phyloP scores from a whole-genome alignment of 2,888 invertebrate species.

The Agrochola circellaris region DNA sequence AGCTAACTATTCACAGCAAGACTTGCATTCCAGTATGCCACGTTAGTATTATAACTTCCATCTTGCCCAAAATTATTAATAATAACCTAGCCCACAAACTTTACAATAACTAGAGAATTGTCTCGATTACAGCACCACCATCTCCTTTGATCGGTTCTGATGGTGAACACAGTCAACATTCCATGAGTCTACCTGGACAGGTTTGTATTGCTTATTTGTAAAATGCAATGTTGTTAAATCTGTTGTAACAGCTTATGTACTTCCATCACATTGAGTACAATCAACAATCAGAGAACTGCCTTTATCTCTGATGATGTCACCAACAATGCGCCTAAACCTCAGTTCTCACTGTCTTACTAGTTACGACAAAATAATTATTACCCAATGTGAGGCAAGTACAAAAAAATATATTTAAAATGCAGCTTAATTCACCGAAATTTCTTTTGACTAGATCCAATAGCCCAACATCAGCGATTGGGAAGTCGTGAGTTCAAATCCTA shows the following conservation, averaged over 20 bases:
- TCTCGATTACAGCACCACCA: slow-evolving; percentile 93
- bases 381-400: slow-evolving; percentile 39
- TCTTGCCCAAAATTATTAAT: background rate
- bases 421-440: slow-evolving; percentile 47
- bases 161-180: slow-evolving; percentile 90
- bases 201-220: slow-evolving; percentile 67
- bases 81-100: background rate
- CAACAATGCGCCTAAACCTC: background rate
- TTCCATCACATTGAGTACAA: slow-evolving; percentile 20
- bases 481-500: slow-evolving; percentile 56
- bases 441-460: slow-evolving; percentile 58
- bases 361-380: background rate
- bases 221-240: background rate
- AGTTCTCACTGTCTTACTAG: background rate
- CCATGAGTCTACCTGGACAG: slow-evolving; percentile 88
- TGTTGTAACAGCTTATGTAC: slow-evolving; percentile 22
- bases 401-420: slow-evolving; percentile 11
- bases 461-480: slow-evolving; percentile 56
- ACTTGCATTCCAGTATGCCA: slow-evolving; percentile 94
- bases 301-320: background rate
- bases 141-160: slow-evolving; percentile 94
- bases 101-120: background rate
- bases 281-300: no score
- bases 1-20: slow-evolving; percentile 92
- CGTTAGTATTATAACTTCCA: slow-evolving; percentile 91